Percentiles rank a stretch among this genome's conserved stretches.
phyloP scores from a whole-genome alignment of 2,797 vertebrate species.

The Serranus cabrilla region DNA sequence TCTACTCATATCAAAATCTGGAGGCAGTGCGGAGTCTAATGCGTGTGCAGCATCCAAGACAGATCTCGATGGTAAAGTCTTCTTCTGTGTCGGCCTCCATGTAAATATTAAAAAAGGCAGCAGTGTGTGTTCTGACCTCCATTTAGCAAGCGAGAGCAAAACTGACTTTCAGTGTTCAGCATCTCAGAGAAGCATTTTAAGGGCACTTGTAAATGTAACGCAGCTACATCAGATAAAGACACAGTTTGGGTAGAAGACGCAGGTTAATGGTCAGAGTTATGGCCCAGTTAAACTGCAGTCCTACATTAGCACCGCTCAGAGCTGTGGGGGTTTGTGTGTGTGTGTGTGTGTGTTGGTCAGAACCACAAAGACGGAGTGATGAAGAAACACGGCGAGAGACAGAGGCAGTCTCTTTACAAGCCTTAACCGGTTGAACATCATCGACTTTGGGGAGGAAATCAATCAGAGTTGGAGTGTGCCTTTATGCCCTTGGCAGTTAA shows the following conservation, averaged over 20 bases:
- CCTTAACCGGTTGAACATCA: conserved; percentile 54
- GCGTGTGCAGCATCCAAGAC: background rate
- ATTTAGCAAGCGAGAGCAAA: background rate
- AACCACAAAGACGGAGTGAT: conserved; percentile 38
- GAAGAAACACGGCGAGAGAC: conserved; percentile 40
- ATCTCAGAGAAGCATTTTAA: conserved; percentile 1
- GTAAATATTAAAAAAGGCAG: conserved; percentile 11
- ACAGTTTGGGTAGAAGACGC: background rate
- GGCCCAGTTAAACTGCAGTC: background rate
- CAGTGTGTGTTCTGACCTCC: conserved; percentile 7
- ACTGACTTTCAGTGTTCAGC: background rate
- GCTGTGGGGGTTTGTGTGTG: background rate
- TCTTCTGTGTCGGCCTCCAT: background rate
- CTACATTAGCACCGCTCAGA: background rate
- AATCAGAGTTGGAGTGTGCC: conserved; percentile 66
- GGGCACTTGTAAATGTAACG: conserved; percentile 15
- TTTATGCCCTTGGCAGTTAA: conserved; percentile 70
- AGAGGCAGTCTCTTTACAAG: conserved; percentile 48
- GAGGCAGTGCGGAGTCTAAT: background rate
- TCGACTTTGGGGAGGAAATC: conserved; percentile 77
- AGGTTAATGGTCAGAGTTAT: background rate
- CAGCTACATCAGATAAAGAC: background rate
- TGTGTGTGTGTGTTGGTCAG: conserved; percentile 14
- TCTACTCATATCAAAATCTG: background rate
- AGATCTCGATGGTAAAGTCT: background rate